A percentile compares a stretch with the other conserved stretches of the same genome.
phyloP scores from a whole-genome alignment of 1,140 invertebrate species.

The Euwallacea similis region DNA sequence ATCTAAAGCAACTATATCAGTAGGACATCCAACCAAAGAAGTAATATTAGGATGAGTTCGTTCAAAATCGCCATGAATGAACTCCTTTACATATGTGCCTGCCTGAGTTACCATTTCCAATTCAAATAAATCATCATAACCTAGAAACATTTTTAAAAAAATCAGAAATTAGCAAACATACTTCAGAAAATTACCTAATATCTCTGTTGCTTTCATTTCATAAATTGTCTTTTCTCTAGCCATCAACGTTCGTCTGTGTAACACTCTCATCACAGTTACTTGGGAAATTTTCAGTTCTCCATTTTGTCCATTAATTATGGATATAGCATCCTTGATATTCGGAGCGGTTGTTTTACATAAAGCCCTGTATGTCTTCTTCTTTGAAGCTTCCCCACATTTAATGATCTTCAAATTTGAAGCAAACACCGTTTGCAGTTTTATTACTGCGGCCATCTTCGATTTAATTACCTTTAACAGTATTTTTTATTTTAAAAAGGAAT shows the following conservation, averaged over 20 bases:
- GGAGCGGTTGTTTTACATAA: constrained; percentile 65
- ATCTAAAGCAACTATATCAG: constrained; percentile 74
- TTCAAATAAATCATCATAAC: constrained; percentile 61
- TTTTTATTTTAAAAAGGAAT: neutral
- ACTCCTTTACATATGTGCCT: constrained; percentile 96
- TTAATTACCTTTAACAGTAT: constrained; percentile 59
- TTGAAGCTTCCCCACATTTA: constrained; percentile 84
- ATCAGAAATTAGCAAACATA: neutral
- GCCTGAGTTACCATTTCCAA: constrained; percentile 83
- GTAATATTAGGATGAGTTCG: constrained; percentile 74
- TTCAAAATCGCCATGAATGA: constrained; percentile 93
- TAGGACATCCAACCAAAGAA: constrained; percentile 63
- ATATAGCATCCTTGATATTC: constrained; percentile 59
- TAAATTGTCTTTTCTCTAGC: constrained; percentile 66
- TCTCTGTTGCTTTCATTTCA: constrained; percentile 58
- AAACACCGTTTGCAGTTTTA: constrained; percentile 65
- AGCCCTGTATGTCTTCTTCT: constrained; percentile 82
- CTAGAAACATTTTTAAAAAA: constrained; percentile 42
- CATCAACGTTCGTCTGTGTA: constrained; percentile 77
- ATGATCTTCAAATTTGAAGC: constrained; percentile 70
- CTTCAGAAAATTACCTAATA: constrained; percentile 50
- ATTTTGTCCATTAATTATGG: constrained; percentile 52
- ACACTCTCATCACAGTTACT: constrained; percentile 81
- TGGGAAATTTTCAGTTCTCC: constrained; percentile 56
- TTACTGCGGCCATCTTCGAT: constrained; percentile 64